Percentiles rank a stretch among this genome's conserved stretches.
Conservation (phyloP, 2,797 vertebrate species). For the Corythornis leucogaster region DNA sequence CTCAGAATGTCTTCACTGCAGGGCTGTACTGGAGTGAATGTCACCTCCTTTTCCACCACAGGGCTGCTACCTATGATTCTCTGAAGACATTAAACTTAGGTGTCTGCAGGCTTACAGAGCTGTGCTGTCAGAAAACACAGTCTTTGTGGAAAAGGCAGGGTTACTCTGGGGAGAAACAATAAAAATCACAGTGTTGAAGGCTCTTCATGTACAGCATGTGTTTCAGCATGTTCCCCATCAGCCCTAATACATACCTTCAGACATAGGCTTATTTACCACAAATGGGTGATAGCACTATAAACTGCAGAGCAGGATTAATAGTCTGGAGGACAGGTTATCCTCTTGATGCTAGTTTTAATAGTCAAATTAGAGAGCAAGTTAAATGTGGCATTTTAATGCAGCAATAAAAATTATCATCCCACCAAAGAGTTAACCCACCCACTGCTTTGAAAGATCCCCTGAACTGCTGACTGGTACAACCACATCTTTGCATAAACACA, state of each 20-base stretch:
- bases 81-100: background rate
- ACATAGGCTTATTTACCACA: background rate
- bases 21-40: background rate
- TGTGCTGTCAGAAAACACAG: background rate
- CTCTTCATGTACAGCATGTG: background rate
- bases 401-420: background rate
- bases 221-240: background rate
- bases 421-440: background rate
- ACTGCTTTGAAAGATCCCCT: background rate
- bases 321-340: background rate
- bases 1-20: fast-evolving
- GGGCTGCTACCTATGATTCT: background rate
- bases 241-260: background rate
- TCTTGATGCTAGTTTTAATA: background rate
- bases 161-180: background rate
- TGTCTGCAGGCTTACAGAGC: background rate
- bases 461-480: background rate
- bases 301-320: background rate
- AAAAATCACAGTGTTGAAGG: background rate
- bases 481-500: background rate
- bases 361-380: background rate
- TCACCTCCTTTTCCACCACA: background rate
- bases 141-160: background rate
- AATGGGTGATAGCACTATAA: background rate
- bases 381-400: background rate